Percentiles rank a stretch among this genome's conserved stretches.
Conservation (phyloP, 1,140 invertebrate genomes). For the Agrypnia vestita region DNA sequence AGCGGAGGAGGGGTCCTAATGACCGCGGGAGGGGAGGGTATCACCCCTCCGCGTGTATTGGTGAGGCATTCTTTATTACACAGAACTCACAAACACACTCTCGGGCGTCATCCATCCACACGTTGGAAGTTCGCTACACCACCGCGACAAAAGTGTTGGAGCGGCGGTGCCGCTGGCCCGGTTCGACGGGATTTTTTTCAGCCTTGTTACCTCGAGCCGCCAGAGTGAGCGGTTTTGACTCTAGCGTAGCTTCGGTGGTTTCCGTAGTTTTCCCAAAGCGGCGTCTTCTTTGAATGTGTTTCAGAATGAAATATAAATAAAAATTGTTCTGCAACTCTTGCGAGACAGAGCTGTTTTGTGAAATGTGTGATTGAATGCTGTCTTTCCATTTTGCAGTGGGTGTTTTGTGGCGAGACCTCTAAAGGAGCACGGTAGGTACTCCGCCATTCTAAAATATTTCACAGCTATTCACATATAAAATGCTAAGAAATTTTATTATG, state of each 20-base stretch:
- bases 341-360: constrained; percentile 4
- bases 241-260: constrained; percentile 1
- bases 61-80: constrained; percentile 45
- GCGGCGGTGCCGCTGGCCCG: neutral
- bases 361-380: constrained; percentile 15
- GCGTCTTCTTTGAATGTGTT: constrained; percentile 37
- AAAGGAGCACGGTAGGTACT: neutral
- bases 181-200: neutral
- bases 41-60: constrained; percentile 15
- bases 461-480: too few relatives aligned
- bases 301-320: constrained; percentile 44
- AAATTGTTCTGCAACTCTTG: constrained; percentile 16
- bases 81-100: constrained; percentile 15
- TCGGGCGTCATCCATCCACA: constrained; percentile 1
- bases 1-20: constrained; percentile 54
- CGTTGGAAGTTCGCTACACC: neutral
- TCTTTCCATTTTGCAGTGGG: constrained; percentile 31
- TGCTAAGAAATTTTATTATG: too few relatives aligned
- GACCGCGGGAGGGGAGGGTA: constrained; percentile 60
- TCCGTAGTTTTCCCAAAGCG: constrained; percentile 38
- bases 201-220: constrained; percentile 10
- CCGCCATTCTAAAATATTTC: too few relatives aligned
- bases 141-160: neutral
- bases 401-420: neutral
- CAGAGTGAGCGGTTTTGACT: neutral